Conservation (phyloP, 2,797 vertebrate species). For the Dryobates pubescens region DNA sequence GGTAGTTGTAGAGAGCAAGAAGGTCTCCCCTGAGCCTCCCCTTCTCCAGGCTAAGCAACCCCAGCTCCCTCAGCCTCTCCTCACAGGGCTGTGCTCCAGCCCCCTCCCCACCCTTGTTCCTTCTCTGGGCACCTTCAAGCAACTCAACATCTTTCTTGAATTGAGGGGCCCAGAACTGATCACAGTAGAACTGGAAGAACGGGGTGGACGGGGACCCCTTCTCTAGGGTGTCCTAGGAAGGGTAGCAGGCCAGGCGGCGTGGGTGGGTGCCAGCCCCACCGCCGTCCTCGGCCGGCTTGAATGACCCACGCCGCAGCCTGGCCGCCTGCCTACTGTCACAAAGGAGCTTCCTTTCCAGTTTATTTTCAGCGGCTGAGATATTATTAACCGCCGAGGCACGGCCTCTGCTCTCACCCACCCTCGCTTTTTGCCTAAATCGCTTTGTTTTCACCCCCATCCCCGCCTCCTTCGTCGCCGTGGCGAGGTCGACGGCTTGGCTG, state of each 20-base stretch:
- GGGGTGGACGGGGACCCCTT: fast-evolving
- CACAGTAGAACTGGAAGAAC: too few species aligned
- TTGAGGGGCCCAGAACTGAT: too few species aligned
- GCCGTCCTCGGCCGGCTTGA: constrained; percentile 76
- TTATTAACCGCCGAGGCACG: constrained; percentile 84
- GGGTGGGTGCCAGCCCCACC: constrained; percentile 72
- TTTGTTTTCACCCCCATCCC: background rate
- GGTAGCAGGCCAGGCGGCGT: fast-evolving
- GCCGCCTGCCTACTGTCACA: constrained; percentile 91
- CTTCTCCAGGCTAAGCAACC: too few species aligned
- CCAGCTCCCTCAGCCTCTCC: too few species aligned
- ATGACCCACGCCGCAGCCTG: constrained; percentile 86
- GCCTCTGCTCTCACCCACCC: constrained; percentile 49
- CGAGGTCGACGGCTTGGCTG: background rate
- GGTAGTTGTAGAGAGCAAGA: too few species aligned
- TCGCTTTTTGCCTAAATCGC: constrained; percentile 35
- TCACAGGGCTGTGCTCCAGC: too few species aligned
- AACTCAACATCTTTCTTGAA: too few species aligned
- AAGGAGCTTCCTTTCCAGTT: constrained; percentile 90
- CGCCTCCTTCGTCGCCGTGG: background rate
- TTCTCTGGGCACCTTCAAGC: too few species aligned
- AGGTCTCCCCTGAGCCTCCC: too few species aligned
- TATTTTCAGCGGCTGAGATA: constrained; percentile 90
- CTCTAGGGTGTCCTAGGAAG: fast-evolving
- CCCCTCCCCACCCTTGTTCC: too few species aligned